Evolutionary conservation across 2,797 vertebrate species (phyloP).

Genomic region (Enteromius unitaeniatus): DNA sequence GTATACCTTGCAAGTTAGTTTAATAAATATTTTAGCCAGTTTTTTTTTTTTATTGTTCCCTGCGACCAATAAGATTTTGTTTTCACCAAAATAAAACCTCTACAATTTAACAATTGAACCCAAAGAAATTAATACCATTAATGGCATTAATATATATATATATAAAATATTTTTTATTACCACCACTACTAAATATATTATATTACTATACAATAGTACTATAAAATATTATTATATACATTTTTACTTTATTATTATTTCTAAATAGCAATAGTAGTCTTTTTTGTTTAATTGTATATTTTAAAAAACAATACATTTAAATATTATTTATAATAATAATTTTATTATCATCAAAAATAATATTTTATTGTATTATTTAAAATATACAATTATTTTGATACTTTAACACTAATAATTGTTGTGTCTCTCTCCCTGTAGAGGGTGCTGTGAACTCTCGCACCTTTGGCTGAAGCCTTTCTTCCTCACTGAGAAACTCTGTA

Average conservation of each 20-base stretch:
- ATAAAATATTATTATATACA: neutral
- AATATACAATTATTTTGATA: neutral
- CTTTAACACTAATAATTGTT: constrained; percentile 19
- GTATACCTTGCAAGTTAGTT: neutral
- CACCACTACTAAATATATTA: too few species aligned
- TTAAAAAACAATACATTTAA: neutral
- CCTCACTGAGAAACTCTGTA: constrained; percentile 83
- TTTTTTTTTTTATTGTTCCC: too few species aligned
- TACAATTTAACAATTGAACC: too few species aligned
- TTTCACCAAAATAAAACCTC: too few species aligned
- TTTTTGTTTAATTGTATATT: neutral
- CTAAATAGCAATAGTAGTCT: neutral
- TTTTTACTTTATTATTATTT: neutral
- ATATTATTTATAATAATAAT: neutral
- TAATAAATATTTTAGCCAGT: neutral
- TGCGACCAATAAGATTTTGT: too few species aligned
- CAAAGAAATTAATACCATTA: too few species aligned
- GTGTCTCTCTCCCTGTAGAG: constrained; percentile 47
- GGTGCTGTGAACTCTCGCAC: constrained; percentile 73
- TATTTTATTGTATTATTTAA: neutral
- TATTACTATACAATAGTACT: neutral
- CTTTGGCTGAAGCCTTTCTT: constrained; percentile 92
- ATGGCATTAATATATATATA: too few species aligned
- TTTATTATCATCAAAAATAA: neutral
- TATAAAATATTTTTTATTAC: too few species aligned